Conservation (phyloP, 2,888 invertebrate genomes). For the Junonia oenone region DNA sequence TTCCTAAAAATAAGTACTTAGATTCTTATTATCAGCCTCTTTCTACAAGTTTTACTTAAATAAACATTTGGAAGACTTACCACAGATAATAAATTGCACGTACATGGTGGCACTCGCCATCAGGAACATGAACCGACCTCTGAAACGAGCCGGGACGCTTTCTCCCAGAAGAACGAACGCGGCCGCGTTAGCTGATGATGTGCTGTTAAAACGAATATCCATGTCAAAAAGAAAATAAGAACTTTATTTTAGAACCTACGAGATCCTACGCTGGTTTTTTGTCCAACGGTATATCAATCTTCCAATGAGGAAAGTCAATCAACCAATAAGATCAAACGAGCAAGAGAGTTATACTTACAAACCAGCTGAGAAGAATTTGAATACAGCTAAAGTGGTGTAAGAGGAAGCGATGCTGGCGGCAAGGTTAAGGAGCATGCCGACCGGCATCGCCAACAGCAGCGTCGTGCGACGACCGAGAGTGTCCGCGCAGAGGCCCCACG, state of each 20-base stretch:
- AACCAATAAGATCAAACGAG: too few species aligned
- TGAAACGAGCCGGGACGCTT: conserved; percentile 45
- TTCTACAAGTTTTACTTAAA: too few species aligned
- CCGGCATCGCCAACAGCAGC: conserved; percentile 55
- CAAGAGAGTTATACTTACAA: too few species aligned
- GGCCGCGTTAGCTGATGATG: conserved; percentile 62
- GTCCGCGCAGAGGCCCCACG: conserved; percentile 61
- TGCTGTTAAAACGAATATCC: too few species aligned
- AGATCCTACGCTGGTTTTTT: too few species aligned
- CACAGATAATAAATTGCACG: conserved; percentile 48
- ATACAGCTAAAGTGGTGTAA: conserved; percentile 42
- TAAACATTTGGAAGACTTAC: too few species aligned
- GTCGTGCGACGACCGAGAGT: conserved; percentile 53
- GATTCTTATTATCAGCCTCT: too few species aligned
- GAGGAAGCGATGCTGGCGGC: conserved; percentile 53
- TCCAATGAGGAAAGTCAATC: too few species aligned
- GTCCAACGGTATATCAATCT: too few species aligned
- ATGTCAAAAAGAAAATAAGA: too few species aligned
- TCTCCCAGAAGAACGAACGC: conserved; percentile 61
- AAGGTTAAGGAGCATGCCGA: conserved; percentile 47
- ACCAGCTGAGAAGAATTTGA: conserved; percentile 56
- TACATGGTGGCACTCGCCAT: conserved; percentile 61
- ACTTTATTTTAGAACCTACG: too few species aligned
- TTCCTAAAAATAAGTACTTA: too few species aligned
- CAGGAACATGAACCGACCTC: conserved; percentile 56